A percentile compares a stretch with the other conserved stretches of the same genome.
Conservation (phyloP, 2,113 vertebrate species). For the Odontesthes bonariensis region DNA sequence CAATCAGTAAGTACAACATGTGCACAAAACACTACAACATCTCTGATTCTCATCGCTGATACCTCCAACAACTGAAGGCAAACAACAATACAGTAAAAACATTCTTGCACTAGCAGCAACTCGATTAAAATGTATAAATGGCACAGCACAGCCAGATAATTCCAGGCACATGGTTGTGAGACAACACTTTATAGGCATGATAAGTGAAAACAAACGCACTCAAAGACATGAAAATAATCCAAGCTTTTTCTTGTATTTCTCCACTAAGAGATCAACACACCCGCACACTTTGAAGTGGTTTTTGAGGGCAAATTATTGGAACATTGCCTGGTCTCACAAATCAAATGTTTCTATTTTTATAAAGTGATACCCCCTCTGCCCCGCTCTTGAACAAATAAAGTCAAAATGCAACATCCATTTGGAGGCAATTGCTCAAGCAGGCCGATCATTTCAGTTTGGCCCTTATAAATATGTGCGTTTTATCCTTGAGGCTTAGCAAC, state of each 20-base stretch:
- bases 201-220: constrained; percentile 60
- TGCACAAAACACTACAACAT: not conserved
- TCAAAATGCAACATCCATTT: constrained; percentile 55
- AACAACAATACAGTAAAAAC: constrained; percentile 13
- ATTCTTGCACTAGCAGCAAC: not conserved
- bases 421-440: constrained; percentile 50
- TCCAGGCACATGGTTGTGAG: constrained; percentile 23
- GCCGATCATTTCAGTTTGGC: constrained; percentile 53
- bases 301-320: constrained; percentile 49
- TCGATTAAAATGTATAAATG: constrained; percentile 16
- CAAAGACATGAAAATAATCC: constrained; percentile 37
- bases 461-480: constrained; percentile 53
- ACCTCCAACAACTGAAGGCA: constrained; percentile 3
- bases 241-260: constrained; percentile 19
- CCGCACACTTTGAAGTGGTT: constrained; percentile 66
- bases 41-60: not conserved
- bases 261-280: constrained; percentile 23
- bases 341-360: constrained; percentile 51
- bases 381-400: constrained; percentile 52
- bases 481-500: constrained; percentile 57
- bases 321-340: constrained; percentile 39
- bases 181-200: constrained; percentile 23
- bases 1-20: not conserved
- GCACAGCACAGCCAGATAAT: constrained; percentile 2
- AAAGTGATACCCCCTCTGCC: constrained; percentile 30